Conservation (phyloP, 2,113 vertebrate species). For the Alexandromys fortis region DNA sequence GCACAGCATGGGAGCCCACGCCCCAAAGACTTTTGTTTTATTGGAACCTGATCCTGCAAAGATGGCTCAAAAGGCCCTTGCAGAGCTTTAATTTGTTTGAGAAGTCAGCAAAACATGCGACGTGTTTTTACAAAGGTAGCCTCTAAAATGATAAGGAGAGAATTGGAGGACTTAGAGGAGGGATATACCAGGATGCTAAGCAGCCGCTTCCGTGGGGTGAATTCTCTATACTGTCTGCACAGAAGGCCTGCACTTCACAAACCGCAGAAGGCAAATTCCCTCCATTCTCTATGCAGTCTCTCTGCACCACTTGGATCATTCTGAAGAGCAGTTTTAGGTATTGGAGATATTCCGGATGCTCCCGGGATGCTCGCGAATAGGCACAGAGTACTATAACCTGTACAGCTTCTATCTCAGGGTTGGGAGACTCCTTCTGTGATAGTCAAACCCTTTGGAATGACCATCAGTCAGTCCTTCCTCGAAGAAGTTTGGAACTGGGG, state of each 20-base stretch:
- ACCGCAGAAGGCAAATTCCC: neutral
- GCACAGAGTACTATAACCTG: neutral
- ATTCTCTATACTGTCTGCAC: neutral
- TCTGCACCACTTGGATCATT: neutral
- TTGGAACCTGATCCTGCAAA: neutral
- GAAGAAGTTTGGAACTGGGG: neutral
- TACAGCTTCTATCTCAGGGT: neutral
- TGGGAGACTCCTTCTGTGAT: neutral
- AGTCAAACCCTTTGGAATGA: neutral
- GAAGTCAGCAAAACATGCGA: neutral
- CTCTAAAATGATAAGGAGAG: neutral
- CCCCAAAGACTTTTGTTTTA: neutral
- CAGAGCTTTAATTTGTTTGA: constrained; percentile 2
- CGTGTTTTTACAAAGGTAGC: neutral
- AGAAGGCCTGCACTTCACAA: neutral
- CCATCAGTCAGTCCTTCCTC: neutral
- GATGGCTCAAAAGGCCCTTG: neutral
- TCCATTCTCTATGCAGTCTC: neutral
- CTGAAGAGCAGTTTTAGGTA: neutral
- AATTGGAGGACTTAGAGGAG: neutral
- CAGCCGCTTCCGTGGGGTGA: neutral
- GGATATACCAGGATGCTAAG: neutral
- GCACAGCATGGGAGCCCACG: neutral
- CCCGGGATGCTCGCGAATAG: neutral
- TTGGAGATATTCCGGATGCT: neutral